phyloP scores from a whole-genome alignment of 1,140 invertebrate genomes.

The Medauroidea extradentata region DNA sequence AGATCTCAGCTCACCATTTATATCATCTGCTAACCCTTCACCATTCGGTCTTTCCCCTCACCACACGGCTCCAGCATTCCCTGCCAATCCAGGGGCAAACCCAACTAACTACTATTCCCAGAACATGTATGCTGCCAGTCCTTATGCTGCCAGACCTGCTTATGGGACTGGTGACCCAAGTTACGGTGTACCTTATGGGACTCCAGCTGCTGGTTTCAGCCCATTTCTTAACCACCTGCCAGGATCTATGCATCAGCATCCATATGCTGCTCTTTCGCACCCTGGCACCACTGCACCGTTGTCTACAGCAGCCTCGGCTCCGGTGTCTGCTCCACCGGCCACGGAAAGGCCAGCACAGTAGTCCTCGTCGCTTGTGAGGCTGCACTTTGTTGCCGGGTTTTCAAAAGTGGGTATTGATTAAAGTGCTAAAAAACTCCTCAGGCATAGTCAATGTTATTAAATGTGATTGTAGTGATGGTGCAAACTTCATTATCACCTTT shows the following conservation, averaged over 20 bases:
- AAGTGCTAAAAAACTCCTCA: too few species aligned
- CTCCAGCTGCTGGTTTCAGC: slow-evolving; percentile 2
- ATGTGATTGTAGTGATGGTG: too few species aligned
- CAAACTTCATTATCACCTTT: too few species aligned
- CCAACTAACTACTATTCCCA: slow-evolving; percentile 14
- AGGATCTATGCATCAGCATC: slow-evolving; percentile 2
- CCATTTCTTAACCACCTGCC: slow-evolving; percentile 11
- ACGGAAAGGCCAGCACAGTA: too few species aligned
- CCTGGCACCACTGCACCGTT: neutral
- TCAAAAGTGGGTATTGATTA: too few species aligned
- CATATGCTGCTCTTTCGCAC: neutral
- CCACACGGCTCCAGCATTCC: neutral
- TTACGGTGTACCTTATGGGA: neutral
- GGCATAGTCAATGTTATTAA: too few species aligned
- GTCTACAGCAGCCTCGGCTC: too few species aligned
- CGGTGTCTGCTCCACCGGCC: too few species aligned
- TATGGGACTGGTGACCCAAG: neutral
- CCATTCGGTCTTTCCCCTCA: slow-evolving; percentile 1
- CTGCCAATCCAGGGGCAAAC: neutral
- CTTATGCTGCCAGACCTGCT: slow-evolving; percentile 5
- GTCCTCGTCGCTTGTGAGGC: too few species aligned
- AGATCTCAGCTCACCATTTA: slow-evolving; percentile 34
- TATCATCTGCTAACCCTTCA: neutral
- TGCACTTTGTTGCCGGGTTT: too few species aligned
- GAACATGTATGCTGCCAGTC: slow-evolving; percentile 13